These are phyloP conservation scores for Phaenicophaeus curvirostris DNA, from an alignment of 2,797 vertebrate species.

Conservation along the genomic window DNA sequence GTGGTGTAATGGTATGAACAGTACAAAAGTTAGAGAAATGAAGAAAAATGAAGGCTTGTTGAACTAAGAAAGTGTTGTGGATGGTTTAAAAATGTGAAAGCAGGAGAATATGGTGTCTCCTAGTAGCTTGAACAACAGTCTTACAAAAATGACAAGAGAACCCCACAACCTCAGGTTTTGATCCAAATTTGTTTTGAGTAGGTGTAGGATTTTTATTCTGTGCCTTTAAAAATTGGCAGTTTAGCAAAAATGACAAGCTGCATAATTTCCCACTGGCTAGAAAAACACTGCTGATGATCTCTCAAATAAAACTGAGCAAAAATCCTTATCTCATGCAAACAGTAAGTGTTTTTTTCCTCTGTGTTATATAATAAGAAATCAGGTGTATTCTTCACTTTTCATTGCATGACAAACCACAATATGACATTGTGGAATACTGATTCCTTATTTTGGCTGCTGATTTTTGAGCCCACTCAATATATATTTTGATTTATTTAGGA, in stretches of 20 bases:
- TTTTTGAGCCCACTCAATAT: not conserved
- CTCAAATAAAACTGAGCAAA: constrained; percentile 22
- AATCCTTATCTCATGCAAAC: constrained; percentile 1
- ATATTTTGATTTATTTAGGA: not conserved
- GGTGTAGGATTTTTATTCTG: not conserved
- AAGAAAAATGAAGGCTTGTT: not conserved
- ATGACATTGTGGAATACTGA: not conserved
- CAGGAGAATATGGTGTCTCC: not conserved
- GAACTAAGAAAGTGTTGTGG: not conserved
- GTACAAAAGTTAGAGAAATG: not conserved
- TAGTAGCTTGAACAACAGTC: not conserved
- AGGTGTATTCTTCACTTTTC: not conserved
- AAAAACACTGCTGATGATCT: constrained; percentile 13
- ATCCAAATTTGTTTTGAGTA: not conserved
- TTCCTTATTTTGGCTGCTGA: not conserved
- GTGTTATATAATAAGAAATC: not conserved
- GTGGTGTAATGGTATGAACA: not conserved
- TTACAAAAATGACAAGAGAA: not conserved
- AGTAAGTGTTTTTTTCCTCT: not conserved
- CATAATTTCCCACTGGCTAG: not conserved
- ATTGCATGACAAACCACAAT: not conserved
- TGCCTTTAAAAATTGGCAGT: constrained; percentile 27
- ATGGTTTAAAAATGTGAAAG: not conserved
- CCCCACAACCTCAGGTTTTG: not conserved
- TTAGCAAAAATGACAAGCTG: constrained; percentile 4